Evolutionary conservation across 2,797 vertebrate species (phyloP).

Genomic region (Notolepis coatsorum): DNA sequence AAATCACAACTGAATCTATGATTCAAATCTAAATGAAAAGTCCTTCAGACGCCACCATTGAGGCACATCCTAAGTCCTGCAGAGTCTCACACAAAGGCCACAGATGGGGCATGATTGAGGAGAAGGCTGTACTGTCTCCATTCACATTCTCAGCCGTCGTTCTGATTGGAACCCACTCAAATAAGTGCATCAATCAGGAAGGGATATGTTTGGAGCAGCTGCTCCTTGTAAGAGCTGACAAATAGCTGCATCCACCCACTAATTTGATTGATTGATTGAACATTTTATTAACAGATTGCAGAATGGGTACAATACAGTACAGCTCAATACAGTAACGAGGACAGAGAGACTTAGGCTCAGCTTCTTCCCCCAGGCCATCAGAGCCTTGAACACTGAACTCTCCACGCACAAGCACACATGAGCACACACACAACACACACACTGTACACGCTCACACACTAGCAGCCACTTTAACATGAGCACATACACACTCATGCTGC

Average conservation of each 20-base stretch:
- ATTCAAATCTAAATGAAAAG: conserved; percentile 1
- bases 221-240: not conserved
- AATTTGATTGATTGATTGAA: too few species aligned
- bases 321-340: too few species aligned
- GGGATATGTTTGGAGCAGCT: not conserved
- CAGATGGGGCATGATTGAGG: not conserved
- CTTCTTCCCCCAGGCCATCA: too few species aligned
- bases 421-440: too few species aligned
- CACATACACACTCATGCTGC: too few species aligned
- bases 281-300: too few species aligned
- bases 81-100: not conserved
- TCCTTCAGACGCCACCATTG: not conserved
- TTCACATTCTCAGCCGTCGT: not conserved
- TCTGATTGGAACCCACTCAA: not conserved
- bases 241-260: not conserved
- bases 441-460: too few species aligned
- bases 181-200: not conserved
- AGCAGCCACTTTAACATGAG: too few species aligned
- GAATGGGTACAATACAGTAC: too few species aligned
- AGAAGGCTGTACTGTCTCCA: not conserved
- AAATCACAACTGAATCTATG: conserved; percentile 1
- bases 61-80: not conserved
- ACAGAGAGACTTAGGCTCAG: too few species aligned
- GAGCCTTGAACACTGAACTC: too few species aligned
- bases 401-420: too few species aligned